These are phyloP conservation scores for Trochalopteron elliotii DNA, from an alignment of 2,113 vertebrate species.

Conservation along the genomic window DNA sequence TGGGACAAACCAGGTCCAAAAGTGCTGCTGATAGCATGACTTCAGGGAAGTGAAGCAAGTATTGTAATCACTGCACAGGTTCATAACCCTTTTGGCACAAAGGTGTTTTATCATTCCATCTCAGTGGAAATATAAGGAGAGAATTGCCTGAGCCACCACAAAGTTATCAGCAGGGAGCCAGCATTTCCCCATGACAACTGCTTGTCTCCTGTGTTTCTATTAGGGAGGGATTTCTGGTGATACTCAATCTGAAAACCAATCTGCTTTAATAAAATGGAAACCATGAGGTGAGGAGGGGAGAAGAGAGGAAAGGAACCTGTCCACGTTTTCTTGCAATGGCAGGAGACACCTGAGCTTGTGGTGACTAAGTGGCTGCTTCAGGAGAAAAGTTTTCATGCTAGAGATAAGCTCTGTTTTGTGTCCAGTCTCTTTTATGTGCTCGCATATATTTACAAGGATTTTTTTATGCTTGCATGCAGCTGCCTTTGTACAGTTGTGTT, in stretches of 20 bases:
- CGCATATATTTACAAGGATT: not conserved
- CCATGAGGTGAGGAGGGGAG: not conserved
- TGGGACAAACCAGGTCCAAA: not conserved
- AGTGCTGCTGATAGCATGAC: not conserved
- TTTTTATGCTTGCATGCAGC: not conserved
- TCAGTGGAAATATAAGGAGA: not conserved
- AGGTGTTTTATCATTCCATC: not conserved
- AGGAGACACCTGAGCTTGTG: accelerated
- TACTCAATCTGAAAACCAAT: not conserved
- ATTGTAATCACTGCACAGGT: not conserved
- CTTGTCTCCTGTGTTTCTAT: not conserved
- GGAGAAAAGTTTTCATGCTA: not conserved
- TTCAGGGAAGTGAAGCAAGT: not conserved
- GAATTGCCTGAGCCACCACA: not conserved
- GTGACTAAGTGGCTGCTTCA: not conserved
- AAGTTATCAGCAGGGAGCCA: not conserved
- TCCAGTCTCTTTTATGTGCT: not conserved
- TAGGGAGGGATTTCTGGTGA: not conserved
- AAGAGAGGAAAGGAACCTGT: not conserved
- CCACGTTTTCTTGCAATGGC: not conserved
- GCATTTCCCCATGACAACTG: not conserved
- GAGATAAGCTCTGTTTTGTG: not conserved
- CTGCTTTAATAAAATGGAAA: not conserved
- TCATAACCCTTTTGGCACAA: not conserved
- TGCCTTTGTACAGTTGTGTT: not conserved